A percentile compares a stretch with the other conserved stretches of the same genome.
phyloP scores from a whole-genome alignment of 2,888 invertebrate species.

The Lissocephala sabroskyi region DNA sequence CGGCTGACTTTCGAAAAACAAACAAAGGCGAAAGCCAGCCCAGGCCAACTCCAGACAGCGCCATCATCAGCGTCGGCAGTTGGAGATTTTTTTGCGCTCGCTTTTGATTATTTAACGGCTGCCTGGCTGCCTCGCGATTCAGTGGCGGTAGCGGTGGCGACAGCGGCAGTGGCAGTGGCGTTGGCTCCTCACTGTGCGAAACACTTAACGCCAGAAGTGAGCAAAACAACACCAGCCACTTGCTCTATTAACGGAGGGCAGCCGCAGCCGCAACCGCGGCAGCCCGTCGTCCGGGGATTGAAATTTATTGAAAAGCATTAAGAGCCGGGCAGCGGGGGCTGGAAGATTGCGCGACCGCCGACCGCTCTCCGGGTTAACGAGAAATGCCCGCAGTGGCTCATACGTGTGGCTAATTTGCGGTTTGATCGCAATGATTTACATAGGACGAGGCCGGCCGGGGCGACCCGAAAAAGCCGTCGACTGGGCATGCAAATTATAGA shows the following conservation, averaged over 20 bases:
- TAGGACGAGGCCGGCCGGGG: constrained; percentile 25
- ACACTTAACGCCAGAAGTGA: constrained; percentile 70
- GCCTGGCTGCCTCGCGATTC: constrained; percentile 2
- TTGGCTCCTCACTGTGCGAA: constrained; percentile 52
- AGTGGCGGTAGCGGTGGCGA: no score
- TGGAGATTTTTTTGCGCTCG: constrained; percentile 3
- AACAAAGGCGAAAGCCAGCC: constrained; percentile 50
- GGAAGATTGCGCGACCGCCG: constrained; percentile 10
- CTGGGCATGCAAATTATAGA: constrained; percentile 68
- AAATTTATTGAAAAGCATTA: constrained; percentile 60
- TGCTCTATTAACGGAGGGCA: constrained; percentile 55
- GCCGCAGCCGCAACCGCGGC: background rate
- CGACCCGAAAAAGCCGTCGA: constrained; percentile 1
- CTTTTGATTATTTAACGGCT: constrained; percentile 5
- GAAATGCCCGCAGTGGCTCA: constrained; percentile 4
- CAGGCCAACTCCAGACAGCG: no score
- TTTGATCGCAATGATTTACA: constrained; percentile 63
- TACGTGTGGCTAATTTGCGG: constrained; percentile 66
- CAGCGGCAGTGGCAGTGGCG: constrained; percentile 5
- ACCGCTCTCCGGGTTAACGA: background rate
- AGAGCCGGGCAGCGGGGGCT: constrained; percentile 49
- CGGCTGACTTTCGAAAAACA: constrained; percentile 49
- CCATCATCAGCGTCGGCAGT: background rate
- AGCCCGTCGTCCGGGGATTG: constrained; percentile 18
- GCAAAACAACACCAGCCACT: constrained; percentile 71